Evolutionary conservation across 2,113 vertebrate genomes (phyloP).

Genomic region (Python bivittatus): DNA sequence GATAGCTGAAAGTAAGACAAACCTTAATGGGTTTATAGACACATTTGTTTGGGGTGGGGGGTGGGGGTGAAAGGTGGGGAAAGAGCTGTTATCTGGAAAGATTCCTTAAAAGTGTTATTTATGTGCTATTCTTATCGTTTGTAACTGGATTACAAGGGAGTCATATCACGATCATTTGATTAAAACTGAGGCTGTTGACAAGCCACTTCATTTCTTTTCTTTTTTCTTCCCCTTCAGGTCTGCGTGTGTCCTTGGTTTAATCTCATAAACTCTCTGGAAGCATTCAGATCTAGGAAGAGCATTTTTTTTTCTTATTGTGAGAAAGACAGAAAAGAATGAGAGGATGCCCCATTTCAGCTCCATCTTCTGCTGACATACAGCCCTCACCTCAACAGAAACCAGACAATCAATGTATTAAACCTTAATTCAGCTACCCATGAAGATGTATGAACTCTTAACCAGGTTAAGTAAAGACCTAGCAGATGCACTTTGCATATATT

Average conservation of each 20-base stretch:
- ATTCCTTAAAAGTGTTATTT: background rate
- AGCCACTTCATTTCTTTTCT: too few relatives aligned
- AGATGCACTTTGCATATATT: background rate
- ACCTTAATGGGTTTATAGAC: background rate
- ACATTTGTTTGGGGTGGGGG: background rate
- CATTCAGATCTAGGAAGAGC: background rate
- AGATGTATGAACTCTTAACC: background rate
- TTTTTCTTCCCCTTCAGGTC: background rate
- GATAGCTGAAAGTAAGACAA: background rate
- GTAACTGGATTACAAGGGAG: background rate
- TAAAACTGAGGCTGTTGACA: background rate
- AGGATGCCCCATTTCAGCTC: background rate
- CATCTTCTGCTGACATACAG: background rate
- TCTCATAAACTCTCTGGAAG: background rate
- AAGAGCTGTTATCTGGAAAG: background rate
- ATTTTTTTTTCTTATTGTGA: background rate
- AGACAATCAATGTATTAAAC: background rate
- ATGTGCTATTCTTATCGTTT: background rate
- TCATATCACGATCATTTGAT: background rate
- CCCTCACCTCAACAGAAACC: background rate
- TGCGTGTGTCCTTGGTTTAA: background rate
- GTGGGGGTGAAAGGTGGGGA: too few relatives aligned
- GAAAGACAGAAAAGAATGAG: background rate
- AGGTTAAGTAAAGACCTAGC: background rate
- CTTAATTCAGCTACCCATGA: background rate